Conservation (phyloP, 2,888 invertebrate genomes). For the Timema cristinae region DNA sequence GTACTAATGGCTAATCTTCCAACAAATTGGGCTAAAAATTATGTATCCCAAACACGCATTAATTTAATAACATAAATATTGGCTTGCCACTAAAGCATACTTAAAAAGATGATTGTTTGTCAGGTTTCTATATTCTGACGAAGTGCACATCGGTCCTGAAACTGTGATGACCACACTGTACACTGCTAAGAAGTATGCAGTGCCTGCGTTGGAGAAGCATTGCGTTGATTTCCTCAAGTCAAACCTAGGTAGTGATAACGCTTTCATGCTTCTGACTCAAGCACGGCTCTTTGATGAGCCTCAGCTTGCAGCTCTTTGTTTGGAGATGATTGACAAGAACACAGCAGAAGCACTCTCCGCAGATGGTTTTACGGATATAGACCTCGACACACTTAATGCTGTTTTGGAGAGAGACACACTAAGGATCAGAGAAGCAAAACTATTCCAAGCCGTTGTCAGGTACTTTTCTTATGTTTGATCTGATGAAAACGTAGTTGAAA, state of each 20-base stretch:
- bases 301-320: slow-evolving; percentile 71
- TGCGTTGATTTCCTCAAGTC: slow-evolving; percentile 74
- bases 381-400: slow-evolving; percentile 70
- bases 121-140: slow-evolving; percentile 70
- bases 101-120: slow-evolving; percentile 20
- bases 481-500: too few relatives aligned
- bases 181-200: slow-evolving; percentile 83
- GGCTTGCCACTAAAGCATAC: not conserved
- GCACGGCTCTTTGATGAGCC: slow-evolving; percentile 80
- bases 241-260: slow-evolving; percentile 77
- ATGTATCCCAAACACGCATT: too few relatives aligned
- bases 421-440: slow-evolving; percentile 70
- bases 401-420: slow-evolving; percentile 76
- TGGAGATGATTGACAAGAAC: slow-evolving; percentile 80
- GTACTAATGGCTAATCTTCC: too few relatives aligned
- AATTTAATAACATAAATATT: too few relatives aligned
- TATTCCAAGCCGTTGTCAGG: slow-evolving; percentile 68
- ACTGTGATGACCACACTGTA: slow-evolving; percentile 84
- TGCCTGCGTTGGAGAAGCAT: slow-evolving; percentile 74
- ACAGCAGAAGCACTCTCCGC: slow-evolving; percentile 74
- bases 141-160: slow-evolving; percentile 77
- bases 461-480: slow-evolving; percentile 29
- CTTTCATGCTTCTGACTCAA: slow-evolving; percentile 72
- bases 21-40: too few relatives aligned
- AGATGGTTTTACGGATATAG: slow-evolving; percentile 78